phyloP scores from a whole-genome alignment of 2,888 invertebrate species.

The Ceratothoa steindachneri region DNA sequence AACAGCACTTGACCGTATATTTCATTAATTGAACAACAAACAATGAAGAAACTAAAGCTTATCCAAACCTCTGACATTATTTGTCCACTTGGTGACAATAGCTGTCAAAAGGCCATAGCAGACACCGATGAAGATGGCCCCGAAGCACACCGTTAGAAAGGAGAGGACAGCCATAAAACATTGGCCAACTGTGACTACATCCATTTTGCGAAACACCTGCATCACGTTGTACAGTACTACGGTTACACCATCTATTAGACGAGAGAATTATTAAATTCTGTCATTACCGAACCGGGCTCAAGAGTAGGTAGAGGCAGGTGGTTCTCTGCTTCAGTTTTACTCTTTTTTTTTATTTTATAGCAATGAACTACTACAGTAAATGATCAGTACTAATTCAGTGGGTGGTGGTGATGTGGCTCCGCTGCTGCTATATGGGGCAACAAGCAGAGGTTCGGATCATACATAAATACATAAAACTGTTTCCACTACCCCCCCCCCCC shows the following conservation, averaged over 20 bases:
- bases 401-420: too few species aligned
- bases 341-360: too few species aligned
- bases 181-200: slow-evolving; percentile 25
- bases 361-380: too few species aligned
- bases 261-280: neutral
- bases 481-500: too few species aligned
- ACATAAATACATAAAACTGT: neutral
- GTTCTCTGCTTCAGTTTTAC: too few species aligned
- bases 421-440: too few species aligned
- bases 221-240: slow-evolving; percentile 59
- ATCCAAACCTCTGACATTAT: slow-evolving; percentile 52
- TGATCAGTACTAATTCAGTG: too few species aligned
- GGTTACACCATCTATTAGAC: slow-evolving; percentile 57
- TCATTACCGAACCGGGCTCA: too few species aligned
- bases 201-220: slow-evolving; percentile 54
- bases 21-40: too few species aligned
- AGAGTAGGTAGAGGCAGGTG: too few species aligned
- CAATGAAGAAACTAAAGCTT: too few species aligned
- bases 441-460: neutral
- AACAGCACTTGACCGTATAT: too few species aligned
- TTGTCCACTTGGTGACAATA: slow-evolving; percentile 51
- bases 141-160: slow-evolving; percentile 57
- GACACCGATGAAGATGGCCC: slow-evolving; percentile 57
- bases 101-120: slow-evolving; percentile 56
- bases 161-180: slow-evolving; percentile 52